Evolutionary conservation across 2,797 vertebrate species (phyloP), one percentile per base, ranked within the genome.

Genomic region (Enteromius viviparus): DNA sequence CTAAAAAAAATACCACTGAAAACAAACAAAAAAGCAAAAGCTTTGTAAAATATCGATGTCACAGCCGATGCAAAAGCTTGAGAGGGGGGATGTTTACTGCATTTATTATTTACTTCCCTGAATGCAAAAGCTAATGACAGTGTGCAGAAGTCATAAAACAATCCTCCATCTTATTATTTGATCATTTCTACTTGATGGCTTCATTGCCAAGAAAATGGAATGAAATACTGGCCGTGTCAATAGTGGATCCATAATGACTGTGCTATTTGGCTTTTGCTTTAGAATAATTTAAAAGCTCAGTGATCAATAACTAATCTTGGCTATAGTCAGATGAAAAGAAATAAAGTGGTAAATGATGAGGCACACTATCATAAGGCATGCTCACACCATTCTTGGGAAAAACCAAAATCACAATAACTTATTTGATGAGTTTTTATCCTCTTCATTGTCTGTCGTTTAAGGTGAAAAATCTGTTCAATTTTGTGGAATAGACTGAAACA

Each of bases 271-370:
- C 91, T 92, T 94, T 95, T 93, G 92, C 93, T 93, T 94, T 93
- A 91, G 91, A 91, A 94, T 92, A 92, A 95, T 94, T 95, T 94
- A 94, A 94, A 92, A 91, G 88, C 89, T 23, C 14, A n/a, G 89
- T 93, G 91, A 95, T 95, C 94, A 93, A 95, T 95, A 95, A 94
- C 91, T 94, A 95, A 95, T 95, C 93, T 94, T 83, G 88, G 89
- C 84, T 91, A 89, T 92, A 92, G 93, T 93, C 93, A 90, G 92
- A 83, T 82, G 78, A 76, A 81, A 92, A 91, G 91, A 93, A 94
- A 94, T 95, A 93, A 94, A 95, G 92, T 90, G 89, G 85, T 93
- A 93, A 95, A 93, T 94, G 92, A 94, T 94, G 92, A 92, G 85
- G 72, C 34, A 82, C 66, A 42, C 66, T 81, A 71, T 58, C 53